A percentile compares a stretch with the other conserved stretches of the same genome.
These are phyloP conservation scores for Himalopsyche kuldschensis DNA, from an alignment of 2,888 invertebrate genomes.

Conservation along the genomic window DNA sequence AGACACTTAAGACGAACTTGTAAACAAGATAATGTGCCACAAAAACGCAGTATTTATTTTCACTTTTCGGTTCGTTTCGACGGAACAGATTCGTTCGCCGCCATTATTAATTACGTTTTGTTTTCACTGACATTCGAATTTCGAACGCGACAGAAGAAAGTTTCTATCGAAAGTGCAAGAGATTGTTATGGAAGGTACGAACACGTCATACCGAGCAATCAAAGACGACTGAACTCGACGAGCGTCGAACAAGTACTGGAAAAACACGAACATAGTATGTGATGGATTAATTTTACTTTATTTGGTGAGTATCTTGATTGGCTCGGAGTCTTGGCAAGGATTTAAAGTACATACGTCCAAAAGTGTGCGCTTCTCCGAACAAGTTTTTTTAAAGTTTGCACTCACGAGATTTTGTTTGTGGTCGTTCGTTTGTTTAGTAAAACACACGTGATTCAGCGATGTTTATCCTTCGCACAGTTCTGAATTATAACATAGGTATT, in stretches of 20 bases:
- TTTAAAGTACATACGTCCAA: not conserved
- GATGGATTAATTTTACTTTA: not conserved
- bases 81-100: not conserved
- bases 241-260: not conserved
- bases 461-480: no score
- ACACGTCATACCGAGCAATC: not conserved
- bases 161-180: not conserved
- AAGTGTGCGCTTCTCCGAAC: not conserved
- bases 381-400: not conserved
- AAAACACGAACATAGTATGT: not conserved
- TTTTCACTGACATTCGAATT: not conserved
- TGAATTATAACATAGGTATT: no score
- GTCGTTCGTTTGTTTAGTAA: no score
- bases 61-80: not conserved
- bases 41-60: not conserved
- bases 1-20: not conserved
- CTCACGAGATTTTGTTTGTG: no score
- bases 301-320: not conserved
- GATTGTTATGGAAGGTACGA: not conserved
- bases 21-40: not conserved
- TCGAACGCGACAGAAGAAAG: not conserved
- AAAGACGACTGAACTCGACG: not conserved
- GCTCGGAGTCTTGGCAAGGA: not conserved
- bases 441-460: no score
- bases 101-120: not conserved